phyloP scores from a whole-genome alignment of 2,113 vertebrate species.

The Stegostoma tigrinum region DNA sequence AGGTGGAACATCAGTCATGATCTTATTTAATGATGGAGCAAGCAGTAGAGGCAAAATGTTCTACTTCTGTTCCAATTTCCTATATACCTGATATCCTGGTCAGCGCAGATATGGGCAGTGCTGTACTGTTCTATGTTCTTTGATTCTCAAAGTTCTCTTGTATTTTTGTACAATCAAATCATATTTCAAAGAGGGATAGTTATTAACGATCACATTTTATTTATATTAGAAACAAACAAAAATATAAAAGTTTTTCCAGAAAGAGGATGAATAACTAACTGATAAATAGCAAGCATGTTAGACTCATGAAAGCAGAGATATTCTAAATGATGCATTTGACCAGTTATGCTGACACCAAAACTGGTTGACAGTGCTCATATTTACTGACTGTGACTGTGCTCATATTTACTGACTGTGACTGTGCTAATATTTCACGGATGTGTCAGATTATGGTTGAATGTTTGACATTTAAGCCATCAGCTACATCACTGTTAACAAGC shows the following conservation, averaged over 20 bases:
- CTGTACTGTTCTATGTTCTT: no score
- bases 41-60: no score
- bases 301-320: not conserved
- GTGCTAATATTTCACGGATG: not conserved
- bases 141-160: not conserved
- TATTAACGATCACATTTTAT: not conserved
- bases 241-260: not conserved
- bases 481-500: not conserved
- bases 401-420: conserved; percentile 3
- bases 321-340: not conserved
- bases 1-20: no score
- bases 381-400: not conserved
- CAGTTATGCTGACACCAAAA: not conserved
- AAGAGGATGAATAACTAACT: not conserved
- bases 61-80: no score
- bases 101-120: no score
- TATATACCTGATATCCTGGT: no score
- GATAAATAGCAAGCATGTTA: not conserved
- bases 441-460: not conserved
- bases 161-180: not conserved
- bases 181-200: not conserved
- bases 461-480: not conserved
- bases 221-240: not conserved
- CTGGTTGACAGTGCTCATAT: not conserved
- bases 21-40: no score